Percentiles rank a stretch among this genome's conserved stretches.
Conservation (phyloP, 2,888 invertebrate species). For the Cantharis nigra region DNA sequence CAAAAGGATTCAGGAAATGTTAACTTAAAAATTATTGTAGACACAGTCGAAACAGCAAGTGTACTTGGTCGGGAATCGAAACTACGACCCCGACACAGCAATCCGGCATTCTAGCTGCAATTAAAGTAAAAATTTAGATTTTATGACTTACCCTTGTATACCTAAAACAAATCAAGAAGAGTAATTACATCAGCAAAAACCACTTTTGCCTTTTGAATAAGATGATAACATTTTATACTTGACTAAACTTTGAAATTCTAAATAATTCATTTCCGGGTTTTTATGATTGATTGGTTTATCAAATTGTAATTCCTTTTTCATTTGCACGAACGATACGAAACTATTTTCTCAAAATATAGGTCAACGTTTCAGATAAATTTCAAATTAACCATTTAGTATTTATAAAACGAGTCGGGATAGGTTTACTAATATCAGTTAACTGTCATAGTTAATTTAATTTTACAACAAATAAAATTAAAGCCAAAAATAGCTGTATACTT, state of each 20-base stretch:
- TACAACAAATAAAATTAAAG: not conserved
- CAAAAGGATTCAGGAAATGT: not conserved
- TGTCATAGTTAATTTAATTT: not conserved
- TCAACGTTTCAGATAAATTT: not conserved
- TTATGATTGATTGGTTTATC: not conserved
- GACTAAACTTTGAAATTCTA: not conserved
- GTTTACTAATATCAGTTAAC: not conserved
- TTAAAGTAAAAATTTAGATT: not conserved
- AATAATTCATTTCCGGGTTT: not conserved
- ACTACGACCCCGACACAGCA: too few relatives aligned
- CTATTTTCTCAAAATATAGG: not conserved
- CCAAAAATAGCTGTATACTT: not conserved
- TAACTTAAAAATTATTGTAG: too few relatives aligned
- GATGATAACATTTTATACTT: not conserved
- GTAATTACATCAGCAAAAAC: not conserved
- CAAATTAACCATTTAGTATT: not conserved
- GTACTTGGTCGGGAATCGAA: too few relatives aligned
- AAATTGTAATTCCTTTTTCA: not conserved
- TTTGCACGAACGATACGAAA: not conserved
- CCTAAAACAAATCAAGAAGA: not conserved
- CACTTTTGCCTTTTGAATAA: not conserved
- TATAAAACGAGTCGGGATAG: not conserved
- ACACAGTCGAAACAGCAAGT: too few relatives aligned
- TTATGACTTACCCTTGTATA: not conserved
- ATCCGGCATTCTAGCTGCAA: too few relatives aligned